phyloP scores from a whole-genome alignment of 2,888 invertebrate genomes.

The Poecilobothrus nobilitatus region DNA sequence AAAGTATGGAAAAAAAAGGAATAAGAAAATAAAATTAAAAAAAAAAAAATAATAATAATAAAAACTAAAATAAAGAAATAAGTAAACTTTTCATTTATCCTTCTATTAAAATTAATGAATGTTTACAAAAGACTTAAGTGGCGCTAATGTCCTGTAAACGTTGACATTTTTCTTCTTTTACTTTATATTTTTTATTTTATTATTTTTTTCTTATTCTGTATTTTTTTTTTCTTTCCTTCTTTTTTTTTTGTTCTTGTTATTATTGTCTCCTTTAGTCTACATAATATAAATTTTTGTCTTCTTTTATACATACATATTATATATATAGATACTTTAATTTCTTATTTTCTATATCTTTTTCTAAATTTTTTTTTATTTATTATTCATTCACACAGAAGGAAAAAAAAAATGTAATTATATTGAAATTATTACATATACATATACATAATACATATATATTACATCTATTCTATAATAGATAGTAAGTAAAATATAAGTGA shows the following conservation, averaged over 20 bases:
- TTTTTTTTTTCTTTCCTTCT: neutral
- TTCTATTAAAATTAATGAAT: constrained; percentile 22
- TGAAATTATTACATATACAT: neutral
- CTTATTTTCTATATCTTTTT: neutral
- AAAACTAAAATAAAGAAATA: neutral
- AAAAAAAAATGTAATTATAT: neutral
- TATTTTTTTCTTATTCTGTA: neutral
- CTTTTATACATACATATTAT: too few species aligned
- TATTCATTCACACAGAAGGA: neutral
- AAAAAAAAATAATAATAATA: too few species aligned
- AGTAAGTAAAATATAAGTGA: too few species aligned
- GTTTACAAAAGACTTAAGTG: constrained; percentile 21
- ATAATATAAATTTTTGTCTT: too few species aligned
- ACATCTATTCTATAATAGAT: too few species aligned
- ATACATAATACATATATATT: neutral
- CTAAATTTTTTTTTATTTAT: neutral
- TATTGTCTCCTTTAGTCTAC: neutral
- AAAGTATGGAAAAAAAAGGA: too few species aligned
- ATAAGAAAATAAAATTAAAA: too few species aligned
- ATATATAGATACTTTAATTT: too few species aligned
- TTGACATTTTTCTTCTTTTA: neutral
- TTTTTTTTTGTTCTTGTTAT: neutral
- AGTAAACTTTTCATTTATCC: constrained; percentile 14
- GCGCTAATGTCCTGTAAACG: constrained; percentile 18
- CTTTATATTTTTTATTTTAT: neutral